Conservation (phyloP, 2,888 invertebrate genomes). For the Ornithoptera alexandrae region DNA sequence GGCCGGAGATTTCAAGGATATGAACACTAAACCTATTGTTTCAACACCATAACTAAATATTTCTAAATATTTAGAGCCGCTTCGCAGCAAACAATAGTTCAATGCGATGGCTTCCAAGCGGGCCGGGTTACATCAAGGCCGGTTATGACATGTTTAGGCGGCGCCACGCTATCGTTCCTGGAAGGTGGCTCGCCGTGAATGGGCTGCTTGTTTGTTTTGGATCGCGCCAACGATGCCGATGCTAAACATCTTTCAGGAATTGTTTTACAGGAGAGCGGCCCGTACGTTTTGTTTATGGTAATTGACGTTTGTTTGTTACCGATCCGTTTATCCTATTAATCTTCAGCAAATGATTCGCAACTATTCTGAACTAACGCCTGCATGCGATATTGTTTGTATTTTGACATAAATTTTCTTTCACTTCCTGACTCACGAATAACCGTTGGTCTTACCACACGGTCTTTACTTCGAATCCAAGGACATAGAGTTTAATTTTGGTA, state of each 20-base stretch:
- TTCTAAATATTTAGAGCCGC: not conserved
- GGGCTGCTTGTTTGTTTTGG: conserved; percentile 21
- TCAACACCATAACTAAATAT: not conserved
- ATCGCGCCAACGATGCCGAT: conserved; percentile 6
- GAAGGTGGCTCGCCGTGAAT: conserved; percentile 14
- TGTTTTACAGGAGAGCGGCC: conserved; percentile 7
- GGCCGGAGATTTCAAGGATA: no score
- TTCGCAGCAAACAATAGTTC: conserved; percentile 7
- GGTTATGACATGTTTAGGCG: conserved; percentile 23
- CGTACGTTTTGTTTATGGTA: not conserved
- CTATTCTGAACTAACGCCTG: not conserved
- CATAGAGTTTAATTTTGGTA: no score
- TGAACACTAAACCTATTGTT: not conserved
- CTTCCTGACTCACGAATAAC: no score
- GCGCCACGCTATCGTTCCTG: conserved; percentile 8
- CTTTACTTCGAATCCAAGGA: no score
- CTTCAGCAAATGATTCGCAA: not conserved
- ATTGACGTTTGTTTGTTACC: conserved; percentile 3
- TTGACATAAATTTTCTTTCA: no score
- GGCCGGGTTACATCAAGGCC: conserved; percentile 6
- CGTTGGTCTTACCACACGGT: no score
- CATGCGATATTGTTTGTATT: no score
- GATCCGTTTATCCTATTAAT: not conserved
- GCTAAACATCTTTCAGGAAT: conserved; percentile 15
- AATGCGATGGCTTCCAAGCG: conserved; percentile 7